Evolutionary conservation across 2,113 vertebrate species (phyloP), one percentile per base, ranked within the genome.

Genomic region (Nestor notabilis): DNA sequence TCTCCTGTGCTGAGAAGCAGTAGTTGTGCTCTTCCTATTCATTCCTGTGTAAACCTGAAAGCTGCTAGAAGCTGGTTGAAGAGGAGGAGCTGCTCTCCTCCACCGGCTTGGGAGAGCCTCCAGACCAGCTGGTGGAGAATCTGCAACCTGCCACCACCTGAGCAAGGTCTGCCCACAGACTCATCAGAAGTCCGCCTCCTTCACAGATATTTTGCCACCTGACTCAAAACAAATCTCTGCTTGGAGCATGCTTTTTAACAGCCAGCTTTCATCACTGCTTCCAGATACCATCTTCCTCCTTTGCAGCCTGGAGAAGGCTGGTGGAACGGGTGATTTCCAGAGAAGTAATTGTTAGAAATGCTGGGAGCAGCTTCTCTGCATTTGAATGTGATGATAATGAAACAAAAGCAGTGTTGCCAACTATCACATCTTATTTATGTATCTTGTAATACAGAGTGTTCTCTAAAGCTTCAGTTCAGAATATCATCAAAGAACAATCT

Each of bases 121-220:
- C 77, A 87, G 74, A 71, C 56, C 93, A 93, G 78, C 89, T 96
- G 91, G 82, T 41, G 61, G 44, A 85, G 89, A 95, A 96, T 93
- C 78, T 95, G 91, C 64, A 94, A 64, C 89, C 89, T 94, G 91
- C 90, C 91, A 96, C 65, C 95, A 91, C 93, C 95, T 96, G 91
- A 91, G 66, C 8, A 7, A 93, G 89, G 47, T 72, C 89, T 91
- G 87, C 87, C 90, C 74, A 91, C 89, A 55, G 83, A 29, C 50
- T 39, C 24, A 0, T 84, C 91, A 55, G 61, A 75, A 71, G 41
- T 78, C 65, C 5, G 23, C 41, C 91, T 87, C 10, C 4, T 63
- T 87, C 4, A 0, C 93, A 96, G 81, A 71, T 89, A 96, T 89
- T 96, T 82, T 94, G 92, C 87, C 66, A 91, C 81, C 91, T 65